Base-by-base conservation (phyloP, 2,797 vertebrate genomes). In the Pristis pectinata region DNA sequence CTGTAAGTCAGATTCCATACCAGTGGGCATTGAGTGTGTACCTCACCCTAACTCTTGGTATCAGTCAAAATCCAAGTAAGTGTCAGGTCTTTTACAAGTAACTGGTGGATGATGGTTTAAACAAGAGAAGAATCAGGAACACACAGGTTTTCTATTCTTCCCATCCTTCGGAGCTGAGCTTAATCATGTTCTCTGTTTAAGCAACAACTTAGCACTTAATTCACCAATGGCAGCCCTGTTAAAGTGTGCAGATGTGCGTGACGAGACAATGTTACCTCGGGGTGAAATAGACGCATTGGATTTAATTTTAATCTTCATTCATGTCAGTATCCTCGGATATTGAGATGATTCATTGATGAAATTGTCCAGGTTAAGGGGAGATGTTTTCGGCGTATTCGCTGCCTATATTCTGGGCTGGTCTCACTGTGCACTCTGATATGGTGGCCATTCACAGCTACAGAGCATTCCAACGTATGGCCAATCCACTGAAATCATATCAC, bases 381-480 rank as follows among this genome's bases (percentile, higher is more conserved):
- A 85, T 34, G 49, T 85, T 30, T 30, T 2, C 24, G 27, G 82
- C 34, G n/a, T 30, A 44, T 22, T 44, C n/a, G 17, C 11, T 19
- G 59, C 59, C 87, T 91, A 22, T 10, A 67, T 67, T 22, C 9
- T 24, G 3, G 53, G 53, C 27, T 13, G 13, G 17, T 37, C 41
- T 61, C 85, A 89, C 85, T n/a, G 56, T 64, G 34, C 87, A 91
- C 59, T 89, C 34, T 91, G 87, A 67, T 67, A 91, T 24, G 59
- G n/a, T 64, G 59, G 59, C n/a, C 19, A 11, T 5, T 67, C 59
- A 67, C 61, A 64, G 19, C 19, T 91, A 37, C 64, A 41, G 34
- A 91, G n/a, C 87, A 67, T 91, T 41, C 30, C 7, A 37, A 61
- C 17, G 34, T 89, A 37, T 89, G 85, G 85, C 56, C 85, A n/a